A percentile compares a stretch with the other conserved stretches of the same genome.
phyloP scores from a whole-genome alignment of 1,140 invertebrate genomes.

The Triops longicaudatus region DNA sequence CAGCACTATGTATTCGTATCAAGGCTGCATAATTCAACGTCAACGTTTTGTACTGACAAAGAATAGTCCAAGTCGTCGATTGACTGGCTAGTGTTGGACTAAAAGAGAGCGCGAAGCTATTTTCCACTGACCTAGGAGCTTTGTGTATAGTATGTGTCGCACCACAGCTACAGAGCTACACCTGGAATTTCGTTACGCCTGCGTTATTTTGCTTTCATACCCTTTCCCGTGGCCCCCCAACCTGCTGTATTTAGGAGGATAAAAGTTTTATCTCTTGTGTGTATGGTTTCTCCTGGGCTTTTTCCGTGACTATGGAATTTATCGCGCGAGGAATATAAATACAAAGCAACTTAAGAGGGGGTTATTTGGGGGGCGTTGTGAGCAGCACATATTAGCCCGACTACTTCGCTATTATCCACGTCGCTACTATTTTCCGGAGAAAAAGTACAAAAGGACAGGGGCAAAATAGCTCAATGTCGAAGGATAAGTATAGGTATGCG shows the following conservation, averaged over 20 bases:
- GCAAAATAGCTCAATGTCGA: neutral
- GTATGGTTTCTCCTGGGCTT: neutral
- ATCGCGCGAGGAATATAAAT: neutral
- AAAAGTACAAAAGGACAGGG: neutral
- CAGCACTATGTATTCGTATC: too few species aligned
- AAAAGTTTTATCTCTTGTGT: neutral
- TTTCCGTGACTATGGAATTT: neutral
- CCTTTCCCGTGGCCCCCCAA: neutral
- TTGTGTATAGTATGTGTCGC: neutral
- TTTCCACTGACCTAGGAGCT: neutral
- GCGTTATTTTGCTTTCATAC: neutral
- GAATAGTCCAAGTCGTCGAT: neutral
- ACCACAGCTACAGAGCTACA: neutral
- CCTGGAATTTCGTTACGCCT: slow-evolving; percentile 10
- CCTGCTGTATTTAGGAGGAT: too few species aligned
- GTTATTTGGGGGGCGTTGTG: neutral
- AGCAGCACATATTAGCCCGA: neutral
- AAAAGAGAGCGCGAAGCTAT: neutral
- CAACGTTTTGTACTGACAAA: too few species aligned
- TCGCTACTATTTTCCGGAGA: neutral
- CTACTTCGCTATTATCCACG: neutral
- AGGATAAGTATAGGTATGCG: neutral
- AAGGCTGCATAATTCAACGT: too few species aligned
- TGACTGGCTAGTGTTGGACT: neutral
- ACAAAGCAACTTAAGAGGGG: neutral